Conservation (phyloP, 1,140 invertebrate genomes). For the Brachionus sp. region DNA sequence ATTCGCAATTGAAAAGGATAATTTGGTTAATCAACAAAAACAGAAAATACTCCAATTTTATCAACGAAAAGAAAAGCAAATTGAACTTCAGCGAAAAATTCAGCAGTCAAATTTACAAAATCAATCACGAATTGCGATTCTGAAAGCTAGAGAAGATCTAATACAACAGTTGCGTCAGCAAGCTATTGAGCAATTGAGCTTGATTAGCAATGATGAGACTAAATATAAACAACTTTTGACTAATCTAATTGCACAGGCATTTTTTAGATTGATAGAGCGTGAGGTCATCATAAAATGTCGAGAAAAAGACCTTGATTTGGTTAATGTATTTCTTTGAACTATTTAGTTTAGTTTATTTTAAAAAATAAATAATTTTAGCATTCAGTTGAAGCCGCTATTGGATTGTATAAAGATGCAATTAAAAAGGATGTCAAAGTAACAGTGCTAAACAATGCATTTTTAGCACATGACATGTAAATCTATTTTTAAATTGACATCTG, state of each 20-base stretch:
- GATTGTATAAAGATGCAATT: neutral
- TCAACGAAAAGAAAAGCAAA: slow-evolving; percentile 45
- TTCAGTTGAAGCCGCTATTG: slow-evolving; percentile 17
- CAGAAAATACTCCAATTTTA: slow-evolving; percentile 39
- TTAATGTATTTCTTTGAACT: neutral
- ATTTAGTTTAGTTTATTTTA: neutral
- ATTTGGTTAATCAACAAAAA: slow-evolving; percentile 39
- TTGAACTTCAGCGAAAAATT: slow-evolving; percentile 46
- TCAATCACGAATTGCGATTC: slow-evolving; percentile 26
- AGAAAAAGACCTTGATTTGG: slow-evolving; percentile 24
- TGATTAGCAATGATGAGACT: neutral
- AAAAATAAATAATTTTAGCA: neutral
- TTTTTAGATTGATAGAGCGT: slow-evolving; percentile 25
- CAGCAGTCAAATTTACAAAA: slow-evolving; percentile 46
- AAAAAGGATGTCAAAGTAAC: slow-evolving; percentile 36
- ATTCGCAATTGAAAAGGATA: slow-evolving; percentile 42
- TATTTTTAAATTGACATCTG: neutral
- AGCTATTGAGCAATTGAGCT: slow-evolving; percentile 9
- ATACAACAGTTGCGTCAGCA: slow-evolving; percentile 36
- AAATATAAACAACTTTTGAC: neutral
- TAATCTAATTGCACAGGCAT: slow-evolving; percentile 34
- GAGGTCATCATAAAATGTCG: slow-evolving; percentile 6
- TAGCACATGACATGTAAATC: neutral
- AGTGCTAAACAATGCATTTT: neutral
- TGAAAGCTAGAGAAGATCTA: slow-evolving; percentile 43